phyloP scores from a whole-genome alignment of 2,113 vertebrate species.

The Microcebus griseorufus region DNA sequence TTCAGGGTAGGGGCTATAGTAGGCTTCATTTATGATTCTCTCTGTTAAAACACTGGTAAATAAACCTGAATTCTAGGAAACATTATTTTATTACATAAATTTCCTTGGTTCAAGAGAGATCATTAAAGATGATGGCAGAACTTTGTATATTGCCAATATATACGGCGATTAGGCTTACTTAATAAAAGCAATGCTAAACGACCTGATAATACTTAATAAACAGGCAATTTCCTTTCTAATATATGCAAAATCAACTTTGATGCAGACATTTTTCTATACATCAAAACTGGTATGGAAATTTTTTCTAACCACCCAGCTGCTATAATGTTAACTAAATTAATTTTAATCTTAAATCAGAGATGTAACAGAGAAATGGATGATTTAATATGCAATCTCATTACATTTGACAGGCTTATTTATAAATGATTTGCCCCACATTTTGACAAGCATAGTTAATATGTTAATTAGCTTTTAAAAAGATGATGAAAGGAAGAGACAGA shows the following conservation, averaged over 20 bases:
- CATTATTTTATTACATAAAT: slow-evolving; percentile 46
- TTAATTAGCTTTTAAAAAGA: slow-evolving; percentile 72
- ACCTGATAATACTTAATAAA: slow-evolving; percentile 60
- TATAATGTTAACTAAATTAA: slow-evolving; percentile 75
- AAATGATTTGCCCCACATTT: slow-evolving; percentile 67
- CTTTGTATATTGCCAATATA: not conserved
- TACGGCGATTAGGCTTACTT: slow-evolving; percentile 26
- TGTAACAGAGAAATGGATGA: slow-evolving; percentile 65
- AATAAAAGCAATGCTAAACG: slow-evolving; percentile 45
- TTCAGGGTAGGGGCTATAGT: not conserved
- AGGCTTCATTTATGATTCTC: slow-evolving; percentile 48
- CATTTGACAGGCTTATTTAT: slow-evolving; percentile 73
- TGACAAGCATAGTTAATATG: slow-evolving; percentile 72
- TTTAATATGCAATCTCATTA: slow-evolving; percentile 79
- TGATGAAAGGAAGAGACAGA: slow-evolving; percentile 61
- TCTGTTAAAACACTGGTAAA: slow-evolving; percentile 52
- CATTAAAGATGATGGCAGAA: slow-evolving; percentile 29
- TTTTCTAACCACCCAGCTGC: slow-evolving; percentile 61
- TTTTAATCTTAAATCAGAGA: slow-evolving; percentile 80
- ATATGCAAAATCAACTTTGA: slow-evolving; percentile 40
- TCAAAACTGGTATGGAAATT: slow-evolving; percentile 46
- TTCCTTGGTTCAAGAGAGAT: not conserved
- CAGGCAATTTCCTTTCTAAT: slow-evolving; percentile 69
- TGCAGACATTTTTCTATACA: slow-evolving; percentile 55
- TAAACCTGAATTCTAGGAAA: slow-evolving; percentile 45